Evolutionary conservation across 2,888 invertebrate species (phyloP), one percentile per base, ranked within the genome.

Genomic region (Tortricodes alternella): DNA sequence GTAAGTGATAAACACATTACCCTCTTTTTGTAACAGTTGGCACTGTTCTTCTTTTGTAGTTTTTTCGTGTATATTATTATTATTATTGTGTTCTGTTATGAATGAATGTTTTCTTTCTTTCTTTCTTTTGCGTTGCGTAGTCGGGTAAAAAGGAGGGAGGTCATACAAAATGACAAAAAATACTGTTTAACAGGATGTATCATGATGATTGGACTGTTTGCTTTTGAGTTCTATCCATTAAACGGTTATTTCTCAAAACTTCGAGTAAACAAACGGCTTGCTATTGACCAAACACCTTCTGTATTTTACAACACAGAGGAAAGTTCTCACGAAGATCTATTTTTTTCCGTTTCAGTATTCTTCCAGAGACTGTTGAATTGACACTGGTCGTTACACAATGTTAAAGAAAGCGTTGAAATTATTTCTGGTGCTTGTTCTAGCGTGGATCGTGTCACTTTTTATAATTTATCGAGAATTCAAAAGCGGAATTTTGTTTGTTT

Each of bases 381-480:
- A 37, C 13, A 29, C 34, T 19, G 27, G 9, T 7, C 5, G 15
- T 21, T 15, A 18, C 15, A 62, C 61, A 60, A 50, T 66, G 60
- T 51, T 64, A 8, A 68, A 64, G 44, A 66, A 62, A 41, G 39
- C 57, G 19, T 46, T 70, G 1, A 71, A 73, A 64, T 48, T 71
- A 13, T 61, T 83, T 3, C 18, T 51, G 3, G n/a, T 76, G 0
- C 9, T 77, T 1, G 41, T 71, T 3, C 11, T 70, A 0, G 65
- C 82, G 53, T 84, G 81, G 83, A 7, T 73, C 3, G 68, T 77
- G 7, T 73, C 78, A 0, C 58, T 78, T 18, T 34, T 78, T 9
- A 70, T 74, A 1, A 67, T 82, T 13, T 38, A 71, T 1, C 71
- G 60, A 13, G 70, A 80, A 44, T 70, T 68, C 23, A 64, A 60